A percentile compares a stretch with the other conserved stretches of the same genome.
phyloP scores from a whole-genome alignment of 2,797 vertebrate genomes.

The Masticophis lateralis region DNA sequence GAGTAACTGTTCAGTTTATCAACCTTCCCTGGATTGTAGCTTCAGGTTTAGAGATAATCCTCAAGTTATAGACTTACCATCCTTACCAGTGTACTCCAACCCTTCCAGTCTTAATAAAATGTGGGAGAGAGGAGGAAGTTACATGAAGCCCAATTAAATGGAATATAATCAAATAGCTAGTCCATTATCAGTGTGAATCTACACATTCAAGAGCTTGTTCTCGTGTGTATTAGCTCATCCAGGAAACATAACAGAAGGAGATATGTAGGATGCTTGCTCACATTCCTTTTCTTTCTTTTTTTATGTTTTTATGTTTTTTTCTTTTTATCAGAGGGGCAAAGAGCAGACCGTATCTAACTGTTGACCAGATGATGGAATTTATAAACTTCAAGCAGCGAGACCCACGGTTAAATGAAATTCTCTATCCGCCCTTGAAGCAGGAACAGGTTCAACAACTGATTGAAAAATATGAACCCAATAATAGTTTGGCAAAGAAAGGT shows the following conservation, averaged over 20 bases:
- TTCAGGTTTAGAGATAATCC: background rate
- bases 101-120: background rate
- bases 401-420: constrained; percentile 95
- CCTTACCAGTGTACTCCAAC: background rate
- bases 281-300: constrained; percentile 5
- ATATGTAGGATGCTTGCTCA: constrained; percentile 19
- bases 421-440: constrained; percentile 92
- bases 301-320: constrained; percentile 33
- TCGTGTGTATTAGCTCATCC: background rate
- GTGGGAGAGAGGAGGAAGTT: background rate
- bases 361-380: constrained; percentile 97
- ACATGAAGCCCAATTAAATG: background rate
- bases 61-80: background rate
- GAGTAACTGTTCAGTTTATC: background rate
- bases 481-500: constrained; percentile 88
- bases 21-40: background rate
- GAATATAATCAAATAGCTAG: background rate
- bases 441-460: constrained; percentile 93
- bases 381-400: constrained; percentile 93
- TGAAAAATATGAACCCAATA: constrained; percentile 92
- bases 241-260: background rate
- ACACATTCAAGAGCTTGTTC: background rate
- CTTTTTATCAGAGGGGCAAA: constrained; percentile 83
- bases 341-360: constrained; percentile 87
- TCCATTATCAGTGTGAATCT: background rate